These are phyloP conservation scores for Vidua macroura DNA, from an alignment of 2,113 vertebrate species.

Conservation along the genomic window DNA sequence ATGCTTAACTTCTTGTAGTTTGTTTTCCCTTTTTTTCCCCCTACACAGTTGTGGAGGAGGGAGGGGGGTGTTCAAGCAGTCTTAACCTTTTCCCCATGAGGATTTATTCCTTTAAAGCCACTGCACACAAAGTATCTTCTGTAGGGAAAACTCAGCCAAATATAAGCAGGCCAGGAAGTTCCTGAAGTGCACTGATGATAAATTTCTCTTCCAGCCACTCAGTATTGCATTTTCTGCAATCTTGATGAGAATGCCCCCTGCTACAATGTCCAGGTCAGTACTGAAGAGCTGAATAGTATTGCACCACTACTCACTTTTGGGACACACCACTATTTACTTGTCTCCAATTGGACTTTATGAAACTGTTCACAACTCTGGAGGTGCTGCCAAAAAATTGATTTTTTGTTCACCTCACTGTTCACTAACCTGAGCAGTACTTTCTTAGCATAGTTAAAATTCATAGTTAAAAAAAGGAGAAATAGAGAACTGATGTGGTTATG, in stretches of 20 bases:
- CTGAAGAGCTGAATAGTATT: not conserved
- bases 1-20: not conserved
- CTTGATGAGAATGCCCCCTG: not conserved
- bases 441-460: not conserved
- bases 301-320: not conserved
- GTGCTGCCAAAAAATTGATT: not conserved
- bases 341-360: not conserved
- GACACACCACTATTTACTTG: not conserved
- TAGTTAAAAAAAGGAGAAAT: not conserved
- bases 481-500: not conserved
- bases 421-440: not conserved
- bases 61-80: fast-evolving
- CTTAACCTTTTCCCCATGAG: not conserved
- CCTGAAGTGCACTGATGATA: not conserved
- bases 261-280: not conserved
- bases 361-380: not conserved
- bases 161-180: not conserved
- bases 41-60: not conserved
- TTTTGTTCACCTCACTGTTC: not conserved
- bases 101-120: not conserved
- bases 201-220: not conserved
- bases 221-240: not conserved
- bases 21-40: not conserved
- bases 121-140: not conserved
- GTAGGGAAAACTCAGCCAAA: not conserved